These are phyloP conservation scores for Sisyra nigra DNA, from an alignment of 2,888 invertebrate genomes.

Conservation along the genomic window DNA sequence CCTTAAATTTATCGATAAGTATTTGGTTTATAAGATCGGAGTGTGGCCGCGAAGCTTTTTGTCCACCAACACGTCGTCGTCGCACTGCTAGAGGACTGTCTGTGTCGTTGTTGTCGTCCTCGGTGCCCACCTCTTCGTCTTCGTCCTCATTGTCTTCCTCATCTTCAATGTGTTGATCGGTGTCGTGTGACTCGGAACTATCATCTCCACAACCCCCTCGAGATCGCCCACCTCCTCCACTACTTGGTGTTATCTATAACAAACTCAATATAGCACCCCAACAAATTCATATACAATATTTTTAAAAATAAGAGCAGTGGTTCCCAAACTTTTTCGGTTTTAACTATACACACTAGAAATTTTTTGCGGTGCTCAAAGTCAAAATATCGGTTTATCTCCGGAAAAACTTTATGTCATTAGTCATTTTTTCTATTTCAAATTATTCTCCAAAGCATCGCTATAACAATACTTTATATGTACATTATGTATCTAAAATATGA, in stretches of 20 bases:
- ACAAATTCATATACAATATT: neutral
- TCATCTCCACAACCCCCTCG: conserved; percentile 31
- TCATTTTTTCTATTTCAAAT: too few species aligned
- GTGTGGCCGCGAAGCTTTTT: conserved; percentile 30
- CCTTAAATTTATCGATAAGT: conserved; percentile 41
- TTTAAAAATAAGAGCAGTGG: neutral
- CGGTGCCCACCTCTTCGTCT: conserved; percentile 39
- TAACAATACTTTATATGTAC: too few species aligned
- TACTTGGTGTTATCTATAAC: conserved; percentile 33
- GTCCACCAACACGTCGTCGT: conserved; percentile 25
- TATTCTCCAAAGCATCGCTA: too few species aligned
- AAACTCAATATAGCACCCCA: neutral
- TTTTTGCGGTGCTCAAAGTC: too few species aligned
- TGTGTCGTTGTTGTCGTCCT: conserved; percentile 29
- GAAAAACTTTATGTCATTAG: too few species aligned
- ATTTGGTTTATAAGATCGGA: conserved; percentile 41
- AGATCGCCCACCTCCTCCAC: conserved; percentile 24
- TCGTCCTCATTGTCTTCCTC: conserved; percentile 40
- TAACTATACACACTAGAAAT: too few species aligned
- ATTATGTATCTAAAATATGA: too few species aligned
- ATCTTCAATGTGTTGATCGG: conserved; percentile 31
- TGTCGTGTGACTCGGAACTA: conserved; percentile 39
- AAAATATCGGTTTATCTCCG: too few species aligned
- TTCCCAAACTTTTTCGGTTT: too few species aligned
- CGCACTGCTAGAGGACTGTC: conserved; percentile 37